Base-by-base conservation (phyloP, 2,113 vertebrate species). In the Anthoscopus minutus region DNA sequence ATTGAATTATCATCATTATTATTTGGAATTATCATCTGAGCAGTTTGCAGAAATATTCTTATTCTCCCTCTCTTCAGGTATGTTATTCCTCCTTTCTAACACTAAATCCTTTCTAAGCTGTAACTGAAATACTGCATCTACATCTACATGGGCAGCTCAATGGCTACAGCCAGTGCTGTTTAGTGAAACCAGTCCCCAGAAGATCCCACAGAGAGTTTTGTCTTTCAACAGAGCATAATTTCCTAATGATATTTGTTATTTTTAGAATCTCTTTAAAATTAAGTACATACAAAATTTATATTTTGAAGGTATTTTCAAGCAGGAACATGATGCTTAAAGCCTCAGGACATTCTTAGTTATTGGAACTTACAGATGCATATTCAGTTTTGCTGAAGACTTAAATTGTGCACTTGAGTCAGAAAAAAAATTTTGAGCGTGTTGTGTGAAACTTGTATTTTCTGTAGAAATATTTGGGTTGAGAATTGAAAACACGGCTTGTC, bases 401-500 rank as follows among this genome's bases (percentile, higher is more conserved):
- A 92, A 88, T 40, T 51, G 9, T 18, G 28, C 23, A 31, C 77
- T 48, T 64, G 51, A 74, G 44, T 27, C 18, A 78, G 10, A 77
- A 8, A 85, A 69, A 91, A 25, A 31, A 79, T 25, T 19, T 44
- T 42, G 61, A 81, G 21, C 50, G 31, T 28, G 90, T 85, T 78
- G 4, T 23, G 33, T 44, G 45, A 44, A 88, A 54, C 14, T 67
- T 67, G 9, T 35, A 30, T 71, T 91, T 95, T 89, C 50, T 88
- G 4, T 76, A 82, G 25, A 92, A 35, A 27, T 62, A 64, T 93
- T 86, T 89, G 31, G 22, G 54, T 47, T 88, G 54, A 89, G 57
- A 38, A 77, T n/a, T 30, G 14, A 92, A 88, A 97, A 74, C 78
- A 86, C 76, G 80, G 64, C 84, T 95, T 97, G 96, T 95, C 95